Conservation (phyloP, 1,140 invertebrate genomes). For the Pantala flavescens region DNA sequence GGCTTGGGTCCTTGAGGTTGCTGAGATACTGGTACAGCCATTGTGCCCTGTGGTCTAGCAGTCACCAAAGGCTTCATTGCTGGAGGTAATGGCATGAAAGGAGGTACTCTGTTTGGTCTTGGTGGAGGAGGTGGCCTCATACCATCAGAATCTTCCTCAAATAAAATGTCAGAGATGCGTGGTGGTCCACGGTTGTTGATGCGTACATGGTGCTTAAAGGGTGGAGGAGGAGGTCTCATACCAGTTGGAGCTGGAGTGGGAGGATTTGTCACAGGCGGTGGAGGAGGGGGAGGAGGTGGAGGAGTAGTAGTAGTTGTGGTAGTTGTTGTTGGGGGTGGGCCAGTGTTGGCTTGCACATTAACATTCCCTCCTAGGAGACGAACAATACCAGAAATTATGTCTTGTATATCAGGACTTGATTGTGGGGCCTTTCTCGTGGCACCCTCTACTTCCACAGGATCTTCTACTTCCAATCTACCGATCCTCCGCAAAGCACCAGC, state of each 20-base stretch:
- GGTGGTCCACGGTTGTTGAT: slow-evolving; percentile 85
- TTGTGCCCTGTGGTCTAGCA: neutral
- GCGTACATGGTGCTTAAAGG: slow-evolving; percentile 37
- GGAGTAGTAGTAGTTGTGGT: slow-evolving; percentile 35
- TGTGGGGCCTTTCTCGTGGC: slow-evolving; percentile 23
- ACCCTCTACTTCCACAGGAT: slow-evolving; percentile 33
- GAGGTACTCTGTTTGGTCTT: slow-evolving; percentile 11
- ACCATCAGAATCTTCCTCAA: slow-evolving; percentile 40
- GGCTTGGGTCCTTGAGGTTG: neutral
- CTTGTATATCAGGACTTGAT: slow-evolving; percentile 62
- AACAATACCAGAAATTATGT: slow-evolving; percentile 82
- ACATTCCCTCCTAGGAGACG: slow-evolving; percentile 81
- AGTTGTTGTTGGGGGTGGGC: neutral
- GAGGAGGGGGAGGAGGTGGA: slow-evolving; percentile 35
- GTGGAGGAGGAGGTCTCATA: slow-evolving; percentile 38
- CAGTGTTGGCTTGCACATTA: slow-evolving; percentile 35
- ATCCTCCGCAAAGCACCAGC: slow-evolving; percentile 62
- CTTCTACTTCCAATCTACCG: slow-evolving; percentile 41
- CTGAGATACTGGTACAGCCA: neutral
- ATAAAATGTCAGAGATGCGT: slow-evolving; percentile 63
- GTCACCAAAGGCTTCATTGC: neutral
- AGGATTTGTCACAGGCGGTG: slow-evolving; percentile 26
- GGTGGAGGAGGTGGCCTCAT: slow-evolving; percentile 34
- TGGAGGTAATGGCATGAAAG: slow-evolving; percentile 14
- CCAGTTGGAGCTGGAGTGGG: slow-evolving; percentile 38